These are phyloP conservation scores for Masticophis lateralis DNA, from an alignment of 2,797 vertebrate genomes.

Conservation along the genomic window DNA sequence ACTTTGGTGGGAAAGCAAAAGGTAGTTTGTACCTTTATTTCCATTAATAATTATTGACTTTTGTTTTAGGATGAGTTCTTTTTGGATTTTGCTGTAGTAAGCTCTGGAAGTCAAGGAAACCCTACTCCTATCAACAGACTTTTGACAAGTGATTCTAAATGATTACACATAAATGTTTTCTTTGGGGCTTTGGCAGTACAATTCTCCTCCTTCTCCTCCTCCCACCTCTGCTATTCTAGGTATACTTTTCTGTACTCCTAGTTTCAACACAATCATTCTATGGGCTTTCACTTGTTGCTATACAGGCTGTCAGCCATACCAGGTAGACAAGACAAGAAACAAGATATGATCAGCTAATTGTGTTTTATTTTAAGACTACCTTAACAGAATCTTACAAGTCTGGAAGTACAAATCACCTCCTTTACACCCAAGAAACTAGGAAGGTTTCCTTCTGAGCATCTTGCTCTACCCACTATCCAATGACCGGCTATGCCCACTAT, in stretches of 20 bases:
- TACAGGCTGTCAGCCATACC: neutral
- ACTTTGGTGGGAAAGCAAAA: neutral
- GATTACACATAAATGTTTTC: neutral
- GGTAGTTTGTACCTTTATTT: neutral
- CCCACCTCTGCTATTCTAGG: neutral
- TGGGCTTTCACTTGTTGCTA: neutral
- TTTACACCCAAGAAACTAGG: neutral
- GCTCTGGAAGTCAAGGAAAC: neutral
- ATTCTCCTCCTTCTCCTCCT: neutral
- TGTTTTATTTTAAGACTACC: neutral
- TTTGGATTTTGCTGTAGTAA: neutral
- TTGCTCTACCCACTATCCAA: neutral
- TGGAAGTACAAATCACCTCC: neutral
- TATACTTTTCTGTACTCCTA: neutral
- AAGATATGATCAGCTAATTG: neutral
- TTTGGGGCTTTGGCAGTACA: neutral
- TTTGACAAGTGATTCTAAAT: neutral
- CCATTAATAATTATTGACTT: neutral
- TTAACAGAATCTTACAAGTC: neutral
- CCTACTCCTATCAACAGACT: neutral
- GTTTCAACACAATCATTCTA: neutral
- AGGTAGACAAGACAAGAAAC: neutral
- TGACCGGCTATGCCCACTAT: neutral
- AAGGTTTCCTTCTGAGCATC: neutral
- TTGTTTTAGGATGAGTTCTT: neutral